Evolutionary conservation across 1,140 invertebrate species (phyloP).

Genomic region (Drosophila ananassae): DNA sequence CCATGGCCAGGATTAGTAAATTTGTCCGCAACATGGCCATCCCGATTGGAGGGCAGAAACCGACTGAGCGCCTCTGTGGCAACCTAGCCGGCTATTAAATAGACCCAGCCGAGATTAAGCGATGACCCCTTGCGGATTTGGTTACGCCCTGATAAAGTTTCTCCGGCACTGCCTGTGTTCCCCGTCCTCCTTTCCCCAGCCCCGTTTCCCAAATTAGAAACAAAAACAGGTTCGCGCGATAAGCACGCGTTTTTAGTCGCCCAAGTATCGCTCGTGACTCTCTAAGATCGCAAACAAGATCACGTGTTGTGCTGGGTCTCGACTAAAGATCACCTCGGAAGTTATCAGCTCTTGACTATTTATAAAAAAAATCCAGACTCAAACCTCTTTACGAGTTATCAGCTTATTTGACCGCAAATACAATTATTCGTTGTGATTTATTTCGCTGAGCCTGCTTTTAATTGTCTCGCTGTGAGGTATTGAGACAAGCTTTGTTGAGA

Average conservation of each 20-base stretch:
- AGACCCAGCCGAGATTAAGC: conserved; percentile 29
- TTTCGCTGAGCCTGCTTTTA: conserved; percentile 15
- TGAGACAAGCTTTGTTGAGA: background rate
- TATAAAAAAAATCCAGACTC: conserved; percentile 11
- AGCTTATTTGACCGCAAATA: conserved; percentile 15
- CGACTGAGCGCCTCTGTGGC: conserved; percentile 43
- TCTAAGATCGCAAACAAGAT: conserved; percentile 58
- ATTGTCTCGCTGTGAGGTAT: background rate
- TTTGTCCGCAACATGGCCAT: conserved; percentile 41
- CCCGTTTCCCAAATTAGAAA: conserved; percentile 40
- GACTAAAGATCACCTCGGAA: conserved; percentile 25
- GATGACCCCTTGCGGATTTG: conserved; percentile 55
- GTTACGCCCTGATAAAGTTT: conserved; percentile 54
- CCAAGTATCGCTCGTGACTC: conserved; percentile 38
- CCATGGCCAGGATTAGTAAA: conserved; percentile 59
- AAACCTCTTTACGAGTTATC: background rate
- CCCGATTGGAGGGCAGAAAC: conserved; percentile 16
- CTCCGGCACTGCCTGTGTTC: conserved; percentile 1
- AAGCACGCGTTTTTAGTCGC: conserved; percentile 60
- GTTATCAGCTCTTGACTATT: conserved; percentile 21
- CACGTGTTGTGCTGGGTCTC: conserved; percentile 57
- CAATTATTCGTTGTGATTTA: conserved; percentile 15
- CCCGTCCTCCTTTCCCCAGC: background rate
- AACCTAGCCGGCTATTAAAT: conserved; percentile 29
- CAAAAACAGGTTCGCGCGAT: conserved; percentile 56